phyloP scores from a whole-genome alignment of 2,797 vertebrate species.

The Dicrostonyx torquatus region DNA sequence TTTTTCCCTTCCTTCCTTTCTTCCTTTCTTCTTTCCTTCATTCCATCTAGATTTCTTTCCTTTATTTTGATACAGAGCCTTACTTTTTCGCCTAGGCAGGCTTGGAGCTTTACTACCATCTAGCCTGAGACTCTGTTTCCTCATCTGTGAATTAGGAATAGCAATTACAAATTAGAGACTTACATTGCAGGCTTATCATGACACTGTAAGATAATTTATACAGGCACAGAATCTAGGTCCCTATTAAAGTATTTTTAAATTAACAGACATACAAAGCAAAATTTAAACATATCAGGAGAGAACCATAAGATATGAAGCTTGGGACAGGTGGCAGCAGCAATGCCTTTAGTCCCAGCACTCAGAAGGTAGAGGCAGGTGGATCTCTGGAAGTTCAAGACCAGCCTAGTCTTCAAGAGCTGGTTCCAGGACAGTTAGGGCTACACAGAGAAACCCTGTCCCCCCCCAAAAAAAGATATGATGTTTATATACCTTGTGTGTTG shows the following conservation, averaged over 20 bases:
- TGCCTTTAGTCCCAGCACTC: too few species aligned
- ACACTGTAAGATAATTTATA: neutral
- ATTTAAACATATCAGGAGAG: neutral
- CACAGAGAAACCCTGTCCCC: too few species aligned
- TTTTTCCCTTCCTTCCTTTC: too few species aligned
- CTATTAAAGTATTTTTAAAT: neutral
- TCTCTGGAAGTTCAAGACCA: too few species aligned
- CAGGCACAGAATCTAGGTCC: neutral
- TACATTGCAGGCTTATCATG: neutral
- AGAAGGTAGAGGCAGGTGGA: too few species aligned
- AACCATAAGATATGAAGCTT: neutral
- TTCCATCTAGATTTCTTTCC: neutral
- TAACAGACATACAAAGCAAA: neutral
- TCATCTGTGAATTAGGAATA: neutral
- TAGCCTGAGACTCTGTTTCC: slow-evolving; percentile 3
- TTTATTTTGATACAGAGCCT: neutral
- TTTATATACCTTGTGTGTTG: neutral
- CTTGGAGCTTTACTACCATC: neutral
- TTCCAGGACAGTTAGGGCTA: too few species aligned
- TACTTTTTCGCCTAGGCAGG: neutral
- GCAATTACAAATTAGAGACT: neutral
- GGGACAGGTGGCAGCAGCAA: too few species aligned
- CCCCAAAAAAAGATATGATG: neutral
- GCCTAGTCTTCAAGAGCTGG: too few species aligned
- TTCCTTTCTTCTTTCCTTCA: too few species aligned